Conservation (phyloP, 35 echinoderm and acorn worm species). For the Lytechinus pictus region DNA sequence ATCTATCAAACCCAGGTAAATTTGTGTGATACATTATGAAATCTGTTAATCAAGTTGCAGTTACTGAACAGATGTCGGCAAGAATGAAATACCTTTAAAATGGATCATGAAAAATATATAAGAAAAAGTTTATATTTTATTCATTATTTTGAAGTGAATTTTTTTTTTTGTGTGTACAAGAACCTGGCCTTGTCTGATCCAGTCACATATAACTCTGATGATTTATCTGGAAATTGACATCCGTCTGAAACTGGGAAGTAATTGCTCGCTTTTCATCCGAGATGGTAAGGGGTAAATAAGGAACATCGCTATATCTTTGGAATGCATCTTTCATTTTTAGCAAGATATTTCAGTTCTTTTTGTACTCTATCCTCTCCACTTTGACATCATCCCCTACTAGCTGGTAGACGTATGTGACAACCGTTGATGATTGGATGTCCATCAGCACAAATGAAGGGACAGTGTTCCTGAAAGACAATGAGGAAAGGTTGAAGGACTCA, state of each 20-base stretch:
- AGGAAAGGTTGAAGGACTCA: background rate
- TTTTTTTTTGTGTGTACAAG: no score
- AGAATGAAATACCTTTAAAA: no score
- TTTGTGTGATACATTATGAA: no score
- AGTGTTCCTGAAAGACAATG: slow-evolving; percentile 58
- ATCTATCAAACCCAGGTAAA: no score
- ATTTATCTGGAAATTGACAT: no score
- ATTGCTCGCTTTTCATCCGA: background rate
- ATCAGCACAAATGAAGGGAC: slow-evolving; percentile 94
- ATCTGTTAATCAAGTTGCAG: no score
- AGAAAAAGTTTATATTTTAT: no score
- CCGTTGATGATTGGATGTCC: slow-evolving; percentile 98
- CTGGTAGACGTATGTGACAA: slow-evolving; percentile 98
- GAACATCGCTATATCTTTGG: background rate
- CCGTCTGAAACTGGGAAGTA: background rate
- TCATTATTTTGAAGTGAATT: no score
- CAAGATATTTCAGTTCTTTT: slow-evolving; percentile 76
- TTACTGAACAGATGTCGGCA: no score
- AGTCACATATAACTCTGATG: no score
- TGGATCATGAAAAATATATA: no score
- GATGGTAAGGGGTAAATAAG: background rate
- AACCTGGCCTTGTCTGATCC: no score
- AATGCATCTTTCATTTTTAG: background rate
- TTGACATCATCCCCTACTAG: slow-evolving; percentile 98
- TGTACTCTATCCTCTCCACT: slow-evolving; percentile 99